Base-by-base conservation (phyloP, 2,888 invertebrate genomes). In the Ichneumon xanthorius region DNA sequence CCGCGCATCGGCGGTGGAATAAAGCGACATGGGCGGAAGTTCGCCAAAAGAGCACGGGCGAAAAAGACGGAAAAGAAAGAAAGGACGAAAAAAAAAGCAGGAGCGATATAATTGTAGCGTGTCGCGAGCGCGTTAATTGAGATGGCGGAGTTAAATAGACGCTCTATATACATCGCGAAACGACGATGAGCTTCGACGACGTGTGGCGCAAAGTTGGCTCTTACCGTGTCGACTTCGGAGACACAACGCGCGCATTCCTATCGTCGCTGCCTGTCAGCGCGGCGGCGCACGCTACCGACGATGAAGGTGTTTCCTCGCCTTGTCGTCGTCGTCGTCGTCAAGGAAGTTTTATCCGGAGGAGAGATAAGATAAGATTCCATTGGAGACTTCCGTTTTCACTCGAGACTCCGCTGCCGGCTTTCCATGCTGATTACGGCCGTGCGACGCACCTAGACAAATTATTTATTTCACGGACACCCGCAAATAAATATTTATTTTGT, bases 41-140 rank as follows among this genome's bases (percentile, higher is more conserved):
- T 45, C 30, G 53, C 37, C 37, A 40, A 58, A 58, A 73, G 73
- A 30, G 48, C 61, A 58, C 55, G 2, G 16, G 37, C n/a, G 50
- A 53, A 33, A 71, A 55, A 73, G 58, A 40, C 0, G 16, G 19
- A 83, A 78, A 65, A 73, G 63, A 48, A 45, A 7, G 9, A 37
- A 2, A 33, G 6, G 5, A 0, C 0, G 0, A 40, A 40, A 40
- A 40, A 14, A 11, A 1, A 48, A 48, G 0, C 9, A 75, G 68
- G 67, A 55, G 67, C 45, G 73, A 65, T 76, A 72, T 80, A 77
- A 80, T 77, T 84, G 76, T 48, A 71, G 63, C 84, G 48, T 80
- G 81, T 82, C 79, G 81, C 37, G 63, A 55, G 65, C 63, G 61
- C 61, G 50, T 84, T 77, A 84, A 84, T 84, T 84, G 76, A 84